Base-by-base conservation (phyloP, 2,888 invertebrate genomes). In the Drosophila macrothrix region DNA sequence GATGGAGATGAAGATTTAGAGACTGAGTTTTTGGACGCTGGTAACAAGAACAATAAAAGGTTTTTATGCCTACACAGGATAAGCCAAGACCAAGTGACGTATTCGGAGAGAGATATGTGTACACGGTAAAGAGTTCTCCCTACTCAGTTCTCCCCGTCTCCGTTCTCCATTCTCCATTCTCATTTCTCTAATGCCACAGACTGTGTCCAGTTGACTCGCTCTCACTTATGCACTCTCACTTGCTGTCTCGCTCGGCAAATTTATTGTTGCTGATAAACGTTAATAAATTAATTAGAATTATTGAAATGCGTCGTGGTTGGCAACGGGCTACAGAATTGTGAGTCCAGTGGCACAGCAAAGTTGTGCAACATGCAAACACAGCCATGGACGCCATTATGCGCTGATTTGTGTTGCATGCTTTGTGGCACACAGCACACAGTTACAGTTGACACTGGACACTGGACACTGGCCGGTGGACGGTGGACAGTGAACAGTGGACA, bases 231-330 rank as follows among this genome's bases (percentile, higher is more conserved):
- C n/a, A 49, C 33, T 10, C 49, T 22, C 25, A 33, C 31, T 50
- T 28, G 52, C 43, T 46, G 29, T 59, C 73, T 63, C 41, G 28
- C 58, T 53, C 58, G 56, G 75, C 88, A 90, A 83, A 92, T 92
- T 92, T 92, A 92, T 92, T 86, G 88, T 79, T 80, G 78, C 85
- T 91, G 92, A 92, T 92, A 92, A 92, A 91, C 92, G 92, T 92
- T 92, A 92, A 92, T 92, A 92, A 92, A 92, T 92, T 92, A 92
- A 92, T 92, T 92, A 92, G 92, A 92, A 92, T 92, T 92, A 92
- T 92, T 92, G 92, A 92, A 92, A 92, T 92, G 92, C 87, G 82
- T 83, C 76, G 74, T 37, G 19, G 25, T 67, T 55, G 59, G 58
- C 54, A 39, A 58, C 70, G 63, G 63, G 43, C 49, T 62, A 35